A percentile compares a stretch with the other conserved stretches of the same genome.
Evolutionary conservation across 2,888 invertebrate genomes (phyloP).

Genomic region (Eupsilia transversa): DNA sequence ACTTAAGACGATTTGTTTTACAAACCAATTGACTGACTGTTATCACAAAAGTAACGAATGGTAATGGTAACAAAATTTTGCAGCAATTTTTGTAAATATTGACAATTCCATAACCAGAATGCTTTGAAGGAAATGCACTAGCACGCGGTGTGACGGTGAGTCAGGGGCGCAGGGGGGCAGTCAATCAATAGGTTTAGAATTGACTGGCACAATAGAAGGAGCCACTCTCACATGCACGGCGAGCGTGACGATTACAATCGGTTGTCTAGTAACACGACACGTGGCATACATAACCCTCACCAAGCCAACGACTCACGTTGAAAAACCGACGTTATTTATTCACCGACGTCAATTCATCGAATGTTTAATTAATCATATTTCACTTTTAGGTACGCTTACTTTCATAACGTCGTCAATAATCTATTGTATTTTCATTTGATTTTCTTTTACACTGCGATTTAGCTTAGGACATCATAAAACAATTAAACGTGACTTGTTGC

Average conservation of each 20-base stretch:
- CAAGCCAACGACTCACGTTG: conserved; percentile 70
- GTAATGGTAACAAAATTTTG: conserved; percentile 1
- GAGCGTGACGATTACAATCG: conserved; percentile 64
- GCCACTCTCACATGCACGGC: conserved; percentile 68
- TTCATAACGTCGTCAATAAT: neutral
- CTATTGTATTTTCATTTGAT: conserved; percentile 16
- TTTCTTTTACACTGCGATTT: conserved; percentile 2
- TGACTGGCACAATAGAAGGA: conserved; percentile 73
- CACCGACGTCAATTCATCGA: conserved; percentile 52
- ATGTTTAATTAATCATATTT: conserved; percentile 47
- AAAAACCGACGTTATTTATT: conserved; percentile 61
- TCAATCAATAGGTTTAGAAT: conserved; percentile 83
- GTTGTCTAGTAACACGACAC: conserved; percentile 71
- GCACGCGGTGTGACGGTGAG: conserved; percentile 65
- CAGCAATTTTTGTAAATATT: conserved; percentile 27
- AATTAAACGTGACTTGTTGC: conserved; percentile 2
- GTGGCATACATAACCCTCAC: conserved; percentile 70
- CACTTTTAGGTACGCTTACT: conserved; percentile 21
- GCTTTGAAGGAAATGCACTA: conserved; percentile 79
- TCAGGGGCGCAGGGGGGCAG: conserved; percentile 70
- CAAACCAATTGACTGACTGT: conserved; percentile 7
- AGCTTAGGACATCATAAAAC: neutral
- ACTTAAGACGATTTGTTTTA: conserved; percentile 13
- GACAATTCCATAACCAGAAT: conserved; percentile 61
- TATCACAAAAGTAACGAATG: neutral